Conservation (phyloP, 2,888 invertebrate species). For the Platycheirus albimanus region DNA sequence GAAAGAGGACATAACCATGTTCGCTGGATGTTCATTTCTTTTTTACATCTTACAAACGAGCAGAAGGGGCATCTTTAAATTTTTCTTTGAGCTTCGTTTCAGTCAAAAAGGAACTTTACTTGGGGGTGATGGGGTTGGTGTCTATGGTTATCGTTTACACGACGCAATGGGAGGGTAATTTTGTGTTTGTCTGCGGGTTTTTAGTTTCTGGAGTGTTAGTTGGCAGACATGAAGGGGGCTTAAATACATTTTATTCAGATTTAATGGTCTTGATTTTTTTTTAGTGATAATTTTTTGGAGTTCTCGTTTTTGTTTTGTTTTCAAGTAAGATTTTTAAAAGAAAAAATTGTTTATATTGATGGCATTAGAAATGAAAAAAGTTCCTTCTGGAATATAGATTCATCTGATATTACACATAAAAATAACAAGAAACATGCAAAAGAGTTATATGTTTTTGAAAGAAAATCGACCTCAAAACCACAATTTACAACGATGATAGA, state of each 20-base stretch:
- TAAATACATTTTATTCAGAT: neutral
- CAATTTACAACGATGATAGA: too few relatives aligned
- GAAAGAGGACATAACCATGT: too few relatives aligned
- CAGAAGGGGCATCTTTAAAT: slow-evolving; percentile 65
- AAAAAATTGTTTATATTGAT: too few relatives aligned
- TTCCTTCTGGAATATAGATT: too few relatives aligned
- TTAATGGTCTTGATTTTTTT: neutral
- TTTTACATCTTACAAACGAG: slow-evolving; percentile 56
- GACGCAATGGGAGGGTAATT: slow-evolving; percentile 21
- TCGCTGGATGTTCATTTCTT: slow-evolving; percentile 17
- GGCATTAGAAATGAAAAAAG: too few relatives aligned
- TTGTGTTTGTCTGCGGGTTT: slow-evolving; percentile 10
- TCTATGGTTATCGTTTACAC: slow-evolving; percentile 24
- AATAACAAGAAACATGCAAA: too few relatives aligned
- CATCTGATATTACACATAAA: too few relatives aligned
- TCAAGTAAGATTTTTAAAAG: too few relatives aligned
- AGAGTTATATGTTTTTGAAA: too few relatives aligned
- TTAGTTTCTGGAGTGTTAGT: neutral
- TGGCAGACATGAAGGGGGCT: neutral
- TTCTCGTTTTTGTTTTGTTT: too few relatives aligned
- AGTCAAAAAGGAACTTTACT: slow-evolving; percentile 37
- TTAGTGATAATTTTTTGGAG: too few relatives aligned
- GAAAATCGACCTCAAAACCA: too few relatives aligned
- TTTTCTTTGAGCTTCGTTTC: slow-evolving; percentile 46
- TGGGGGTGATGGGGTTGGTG: slow-evolving; percentile 23